Evolutionary conservation across 2,797 vertebrate species (phyloP), one percentile per base, ranked within the genome.

Genomic region (Acrossocheilus wenchowensis): DNA sequence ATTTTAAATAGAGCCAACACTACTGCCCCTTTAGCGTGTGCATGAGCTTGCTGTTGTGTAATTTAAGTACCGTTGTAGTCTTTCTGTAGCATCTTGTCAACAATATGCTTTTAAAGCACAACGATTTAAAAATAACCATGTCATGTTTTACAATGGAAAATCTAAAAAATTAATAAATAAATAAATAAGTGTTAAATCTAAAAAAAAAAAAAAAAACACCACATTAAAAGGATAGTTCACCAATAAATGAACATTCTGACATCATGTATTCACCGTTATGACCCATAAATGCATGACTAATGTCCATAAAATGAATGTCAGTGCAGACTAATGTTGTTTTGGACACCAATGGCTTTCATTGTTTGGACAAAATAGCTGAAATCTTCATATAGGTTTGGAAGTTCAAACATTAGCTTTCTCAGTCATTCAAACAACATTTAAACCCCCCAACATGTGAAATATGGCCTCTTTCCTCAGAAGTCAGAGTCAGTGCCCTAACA

Each of bases 401-500:
- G 23, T 43, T 9, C 54, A 79, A 79, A 60, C 14, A 26, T 17
- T 39, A 43, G 52, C 77, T 41, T 26, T 71, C 21, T 57, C 34
- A 54, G 48, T 21, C 23, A 82, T 54, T 57, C 14, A 57, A 62
- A 74, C 21, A 83, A 57, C 21, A 57, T 54, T 60, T 17, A 73
- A 73, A 30, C 10, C 5, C 5, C 50, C 19, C 19, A 52, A 34
- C 26, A 45, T 43, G 36, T 62, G 36, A 62, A 43, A 14, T 8
- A 72, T 57, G 36, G 81, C 82, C 74, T 78, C 45, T 54, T 66
- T 78, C 23, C 34, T 23, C 30, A 84, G 23, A 77, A 52, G 43
- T 66, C 5, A 39, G 26, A 80, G 84, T 85, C 66, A 78, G 62
- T 85, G 64, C 39, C 77, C 15, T 41, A 48, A 73, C 78, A 86